These are phyloP conservation scores for Solenopsis invicta DNA, from an alignment of 1,140 invertebrate genomes.

Conservation along the genomic window DNA sequence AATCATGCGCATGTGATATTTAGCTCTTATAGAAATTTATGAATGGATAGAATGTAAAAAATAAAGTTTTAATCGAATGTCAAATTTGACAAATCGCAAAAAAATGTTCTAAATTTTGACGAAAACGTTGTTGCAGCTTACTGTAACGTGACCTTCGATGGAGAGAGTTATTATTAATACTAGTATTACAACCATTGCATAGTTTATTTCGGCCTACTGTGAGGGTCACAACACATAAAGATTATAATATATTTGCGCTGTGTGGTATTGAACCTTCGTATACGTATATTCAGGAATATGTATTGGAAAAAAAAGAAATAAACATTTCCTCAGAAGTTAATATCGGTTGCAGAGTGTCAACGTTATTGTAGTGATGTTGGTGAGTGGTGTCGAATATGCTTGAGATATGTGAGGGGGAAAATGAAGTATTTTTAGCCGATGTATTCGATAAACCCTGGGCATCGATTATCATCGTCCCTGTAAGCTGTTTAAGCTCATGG, in stretches of 20 bases:
- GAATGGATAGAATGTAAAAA: not conserved
- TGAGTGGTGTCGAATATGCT: constrained; percentile 72
- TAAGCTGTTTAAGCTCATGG: constrained; percentile 61
- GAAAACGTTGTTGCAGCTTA: constrained; percentile 6
- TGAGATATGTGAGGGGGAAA: constrained; percentile 60
- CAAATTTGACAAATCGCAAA: constrained; percentile 1
- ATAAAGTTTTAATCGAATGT: not conserved
- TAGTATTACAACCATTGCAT: constrained; percentile 56
- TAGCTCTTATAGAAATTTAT: not conserved
- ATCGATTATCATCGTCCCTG: constrained; percentile 74
- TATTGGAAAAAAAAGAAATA: constrained; percentile 17
- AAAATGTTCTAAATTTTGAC: not conserved
- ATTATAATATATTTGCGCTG: constrained; percentile 36
- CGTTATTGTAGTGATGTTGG: constrained; percentile 71
- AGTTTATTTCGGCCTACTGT: constrained; percentile 47
- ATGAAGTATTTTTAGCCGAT: constrained; percentile 64
- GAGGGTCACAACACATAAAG: constrained; percentile 56
- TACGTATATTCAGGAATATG: constrained; percentile 30
- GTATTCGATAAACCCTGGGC: constrained; percentile 82
- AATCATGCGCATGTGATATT: not conserved
- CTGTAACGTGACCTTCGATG: constrained; percentile 68
- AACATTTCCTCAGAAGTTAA: constrained; percentile 34
- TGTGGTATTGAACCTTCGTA: constrained; percentile 14
- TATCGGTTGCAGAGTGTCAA: constrained; percentile 61
- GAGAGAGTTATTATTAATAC: constrained; percentile 57